Evolutionary conservation across 2,888 invertebrate species (phyloP), one percentile per base, ranked within the genome.

Genomic region (Nezara viridula): DNA sequence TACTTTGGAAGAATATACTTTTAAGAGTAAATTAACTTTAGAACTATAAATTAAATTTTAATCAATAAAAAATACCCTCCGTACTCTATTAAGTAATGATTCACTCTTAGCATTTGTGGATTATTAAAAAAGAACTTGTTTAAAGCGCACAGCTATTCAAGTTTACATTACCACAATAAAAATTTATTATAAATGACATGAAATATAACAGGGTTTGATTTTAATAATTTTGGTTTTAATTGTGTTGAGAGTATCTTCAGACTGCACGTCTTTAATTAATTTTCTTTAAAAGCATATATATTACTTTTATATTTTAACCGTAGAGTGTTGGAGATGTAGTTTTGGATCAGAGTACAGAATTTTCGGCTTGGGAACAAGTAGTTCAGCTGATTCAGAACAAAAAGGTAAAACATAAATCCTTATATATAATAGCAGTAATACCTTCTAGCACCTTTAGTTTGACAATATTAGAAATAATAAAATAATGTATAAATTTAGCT

Each of bases 381-480:
- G 92, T 95, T 27, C 93, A 94, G 40, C 92, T 94, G 91, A 92
- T 95, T 2, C 92, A 92, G 88, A 92, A 92, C 86, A 94, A 94
- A 90, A 93, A 93, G 90, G 94, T 92, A 89, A 90, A 32, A 21
- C n/a, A 55, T 60, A 37, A 73, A 73, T 37, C 7, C 7, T 73
- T 21, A 73, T 14, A 73, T 7, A 32, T 37, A 19, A 66, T 5
- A 32, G 9, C 14, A 27, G 27, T 4, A 16, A 27, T 60, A 27
- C 12, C 14, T 32, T 60, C 16, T 60, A 55, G n/a, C 10, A 7
- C 12, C 1, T 9, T 7, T 55, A 55, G n/a, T n/a, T 55, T 55
- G n/a, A n/a, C 12, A n/a, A 12, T 1, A 55, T n/a, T 52, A 52
- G 52, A 52, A 52, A 52, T 52, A 52, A 52, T 52, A 52, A 52